phyloP scores from a whole-genome alignment of 2,797 vertebrate species.

The Miichthys miiuy region DNA sequence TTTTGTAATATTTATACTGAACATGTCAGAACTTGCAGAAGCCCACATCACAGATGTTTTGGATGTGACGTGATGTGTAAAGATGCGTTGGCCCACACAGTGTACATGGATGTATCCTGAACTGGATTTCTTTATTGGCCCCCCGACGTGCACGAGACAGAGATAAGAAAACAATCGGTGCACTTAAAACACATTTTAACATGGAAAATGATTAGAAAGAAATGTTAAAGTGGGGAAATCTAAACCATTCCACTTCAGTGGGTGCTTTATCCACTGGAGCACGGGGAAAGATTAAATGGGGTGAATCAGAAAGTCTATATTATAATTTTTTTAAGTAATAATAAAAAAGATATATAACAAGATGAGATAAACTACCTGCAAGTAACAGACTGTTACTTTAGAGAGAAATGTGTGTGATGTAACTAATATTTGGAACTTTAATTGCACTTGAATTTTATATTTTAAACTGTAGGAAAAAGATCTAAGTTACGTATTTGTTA shows the following conservation, averaged over 20 bases:
- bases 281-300: slow-evolving; percentile 49
- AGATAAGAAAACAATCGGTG: slow-evolving; percentile 67
- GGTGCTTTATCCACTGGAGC: slow-evolving; percentile 46
- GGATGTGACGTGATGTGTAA: slow-evolving; percentile 43
- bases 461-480: slow-evolving; percentile 81
- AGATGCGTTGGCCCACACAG: slow-evolving; percentile 54
- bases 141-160: slow-evolving; percentile 63
- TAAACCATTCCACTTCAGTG: slow-evolving; percentile 45
- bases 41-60: slow-evolving; percentile 75
- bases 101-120: slow-evolving; percentile 52
- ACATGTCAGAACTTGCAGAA: slow-evolving; percentile 81
- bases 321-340: slow-evolving; percentile 57
- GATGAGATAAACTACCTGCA: slow-evolving; percentile 88
- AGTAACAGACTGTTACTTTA: slow-evolving; percentile 85
- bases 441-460: slow-evolving; percentile 91
- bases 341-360: slow-evolving; percentile 65
- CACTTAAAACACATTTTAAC: slow-evolving; percentile 73
- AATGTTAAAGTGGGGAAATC: slow-evolving; percentile 35
- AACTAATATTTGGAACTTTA: slow-evolving; percentile 90
- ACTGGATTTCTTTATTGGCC: slow-evolving; percentile 51
- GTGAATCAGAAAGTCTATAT: slow-evolving; percentile 62
- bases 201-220: slow-evolving; percentile 39
- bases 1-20: slow-evolving; percentile 84
- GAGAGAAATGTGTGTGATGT: slow-evolving; percentile 87
- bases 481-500: slow-evolving; percentile 75